phyloP scores from a whole-genome alignment of 1,140 invertebrate species.

The Aphis gossypii region DNA sequence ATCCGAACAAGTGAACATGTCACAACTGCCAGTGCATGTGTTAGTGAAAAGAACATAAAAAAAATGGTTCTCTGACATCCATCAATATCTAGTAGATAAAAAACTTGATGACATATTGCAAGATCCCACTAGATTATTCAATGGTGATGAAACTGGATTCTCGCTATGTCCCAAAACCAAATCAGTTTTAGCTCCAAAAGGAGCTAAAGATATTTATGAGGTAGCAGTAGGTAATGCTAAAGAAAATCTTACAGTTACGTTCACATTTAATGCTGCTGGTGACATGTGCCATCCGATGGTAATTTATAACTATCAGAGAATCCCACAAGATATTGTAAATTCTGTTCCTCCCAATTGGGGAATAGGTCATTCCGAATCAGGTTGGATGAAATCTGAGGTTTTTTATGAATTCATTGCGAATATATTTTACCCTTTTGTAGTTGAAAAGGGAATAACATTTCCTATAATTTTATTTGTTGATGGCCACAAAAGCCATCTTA shows the following conservation, averaged over 20 bases:
- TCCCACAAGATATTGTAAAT: slow-evolving; percentile 62
- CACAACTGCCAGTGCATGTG: not conserved
- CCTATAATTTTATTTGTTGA: slow-evolving; percentile 23
- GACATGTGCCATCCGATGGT: slow-evolving; percentile 63
- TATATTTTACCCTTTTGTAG: slow-evolving; percentile 63
- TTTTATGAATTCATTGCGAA: slow-evolving; percentile 65
- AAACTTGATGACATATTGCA: not conserved
- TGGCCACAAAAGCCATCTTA: slow-evolving; percentile 15
- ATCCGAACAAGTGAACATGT: not conserved
- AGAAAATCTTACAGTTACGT: slow-evolving; percentile 63
- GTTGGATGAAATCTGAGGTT: slow-evolving; percentile 64
- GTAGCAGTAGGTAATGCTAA: slow-evolving; percentile 63
- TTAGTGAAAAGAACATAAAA: not conserved
- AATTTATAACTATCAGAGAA: slow-evolving; percentile 63
- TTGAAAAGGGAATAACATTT: not conserved
- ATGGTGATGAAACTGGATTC: slow-evolving; percentile 64
- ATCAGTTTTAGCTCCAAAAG: slow-evolving; percentile 62
- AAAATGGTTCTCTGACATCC: slow-evolving; percentile 3
- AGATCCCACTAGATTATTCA: not conserved
- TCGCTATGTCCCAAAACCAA: slow-evolving; percentile 62
- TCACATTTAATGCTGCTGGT: slow-evolving; percentile 64
- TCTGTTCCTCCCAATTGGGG: slow-evolving; percentile 63
- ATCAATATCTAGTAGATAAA: not conserved
- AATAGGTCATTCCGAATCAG: slow-evolving; percentile 63
- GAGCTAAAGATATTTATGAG: slow-evolving; percentile 62